A percentile compares a stretch with the other conserved stretches of the same genome.
Conservation (phyloP, 1,140 invertebrate genomes). For the Drosophila gunungcola region DNA sequence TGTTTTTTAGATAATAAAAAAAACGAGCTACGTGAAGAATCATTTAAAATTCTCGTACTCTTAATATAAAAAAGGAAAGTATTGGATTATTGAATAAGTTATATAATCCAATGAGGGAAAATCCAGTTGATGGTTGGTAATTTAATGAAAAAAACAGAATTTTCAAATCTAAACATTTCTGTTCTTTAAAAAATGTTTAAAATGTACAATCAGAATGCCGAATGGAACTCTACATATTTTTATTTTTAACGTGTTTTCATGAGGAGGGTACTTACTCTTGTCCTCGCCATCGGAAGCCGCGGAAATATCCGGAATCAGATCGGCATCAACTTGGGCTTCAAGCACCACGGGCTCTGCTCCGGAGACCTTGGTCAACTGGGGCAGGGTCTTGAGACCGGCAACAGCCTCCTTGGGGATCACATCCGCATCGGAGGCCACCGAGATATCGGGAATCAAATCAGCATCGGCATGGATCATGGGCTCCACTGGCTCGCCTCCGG, state of each 20-base stretch:
- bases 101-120: too few relatives aligned
- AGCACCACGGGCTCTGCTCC: constrained; percentile 9
- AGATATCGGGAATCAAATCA: constrained; percentile 55
- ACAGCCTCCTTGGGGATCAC: constrained; percentile 5
- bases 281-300: constrained; percentile 44
- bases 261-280: constrained; percentile 8
- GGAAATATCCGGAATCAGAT: constrained; percentile 43
- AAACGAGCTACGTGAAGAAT: too few relatives aligned
- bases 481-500: constrained; percentile 15
- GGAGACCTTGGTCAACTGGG: background rate
- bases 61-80: too few relatives aligned
- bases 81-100: too few relatives aligned
- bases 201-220: too few relatives aligned
- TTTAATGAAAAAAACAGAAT: too few relatives aligned
- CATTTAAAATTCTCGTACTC: too few relatives aligned
- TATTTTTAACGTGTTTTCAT: background rate
- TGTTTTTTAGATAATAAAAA: too few relatives aligned
- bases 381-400: constrained; percentile 20
- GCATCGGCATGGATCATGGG: constrained; percentile 15
- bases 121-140: too few relatives aligned
- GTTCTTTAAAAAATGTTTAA: background rate
- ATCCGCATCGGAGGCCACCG: constrained; percentile 51
- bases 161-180: too few relatives aligned
- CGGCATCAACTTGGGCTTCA: constrained; percentile 15
- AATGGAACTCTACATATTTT: background rate